Conservation (phyloP, 1,140 invertebrate species). For the Drosophila equinoxialis region DNA sequence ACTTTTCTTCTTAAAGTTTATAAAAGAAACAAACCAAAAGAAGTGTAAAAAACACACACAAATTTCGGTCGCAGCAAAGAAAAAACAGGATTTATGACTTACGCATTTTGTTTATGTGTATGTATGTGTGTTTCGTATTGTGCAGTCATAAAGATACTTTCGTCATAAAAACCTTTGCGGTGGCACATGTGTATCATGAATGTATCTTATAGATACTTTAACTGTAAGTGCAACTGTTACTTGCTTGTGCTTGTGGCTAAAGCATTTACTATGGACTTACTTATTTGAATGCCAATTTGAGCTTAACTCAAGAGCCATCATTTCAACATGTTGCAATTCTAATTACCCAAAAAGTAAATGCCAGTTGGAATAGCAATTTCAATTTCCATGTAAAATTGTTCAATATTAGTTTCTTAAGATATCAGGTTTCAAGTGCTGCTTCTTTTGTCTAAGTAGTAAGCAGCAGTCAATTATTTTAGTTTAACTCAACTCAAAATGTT, state of each 20-base stretch:
- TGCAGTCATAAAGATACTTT: constrained; percentile 33
- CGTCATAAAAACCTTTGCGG: constrained; percentile 8
- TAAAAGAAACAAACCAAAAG: constrained; percentile 25
- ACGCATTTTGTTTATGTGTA: constrained; percentile 30
- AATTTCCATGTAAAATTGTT: neutral
- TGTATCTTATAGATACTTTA: constrained; percentile 36
- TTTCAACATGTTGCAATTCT: constrained; percentile 63
- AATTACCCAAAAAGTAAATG: constrained; percentile 43
- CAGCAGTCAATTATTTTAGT: neutral
- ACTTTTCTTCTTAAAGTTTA: constrained; percentile 60
- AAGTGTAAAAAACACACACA: constrained; percentile 21
- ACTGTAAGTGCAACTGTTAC: constrained; percentile 38
- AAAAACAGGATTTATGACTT: constrained; percentile 51
- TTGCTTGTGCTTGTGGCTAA: neutral
- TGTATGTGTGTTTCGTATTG: constrained; percentile 28
- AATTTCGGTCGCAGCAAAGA: neutral
- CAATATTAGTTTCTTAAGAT: neutral
- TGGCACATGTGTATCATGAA: constrained; percentile 35
- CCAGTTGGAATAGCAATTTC: constrained; percentile 11
- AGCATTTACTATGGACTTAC: constrained; percentile 41
- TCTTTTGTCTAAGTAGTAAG: neutral
- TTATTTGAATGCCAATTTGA: constrained; percentile 57
- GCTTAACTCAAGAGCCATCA: constrained; percentile 61
- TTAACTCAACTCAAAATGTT: neutral
- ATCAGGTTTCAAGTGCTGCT: neutral